Conservation (phyloP, 1,140 invertebrate genomes). For the Streblospio benedicti region DNA sequence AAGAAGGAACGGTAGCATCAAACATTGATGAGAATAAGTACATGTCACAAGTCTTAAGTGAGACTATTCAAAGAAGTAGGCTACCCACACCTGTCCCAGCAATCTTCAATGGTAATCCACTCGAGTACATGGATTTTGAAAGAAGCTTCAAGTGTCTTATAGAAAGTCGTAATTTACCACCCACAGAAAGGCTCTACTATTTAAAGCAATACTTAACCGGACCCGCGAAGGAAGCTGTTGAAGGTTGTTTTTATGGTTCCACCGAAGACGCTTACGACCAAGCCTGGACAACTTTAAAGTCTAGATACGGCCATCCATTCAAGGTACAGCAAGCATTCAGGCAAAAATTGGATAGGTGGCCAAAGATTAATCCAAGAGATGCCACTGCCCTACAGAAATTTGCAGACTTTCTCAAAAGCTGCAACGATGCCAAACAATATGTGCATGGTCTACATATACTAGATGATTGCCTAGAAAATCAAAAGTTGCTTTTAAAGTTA, state of each 20-base stretch:
- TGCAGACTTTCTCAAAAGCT: constrained; percentile 22
- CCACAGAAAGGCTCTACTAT: constrained; percentile 5
- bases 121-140: constrained; percentile 12
- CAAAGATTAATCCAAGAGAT: constrained; percentile 15
- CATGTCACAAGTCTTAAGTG: no score
- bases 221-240: constrained; percentile 6
- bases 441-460: constrained; percentile 15
- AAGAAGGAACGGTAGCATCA: no score
- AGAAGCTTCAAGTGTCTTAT: constrained; percentile 7
- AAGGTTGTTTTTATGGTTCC: constrained; percentile 2
- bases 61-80: no score
- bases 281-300: background rate
- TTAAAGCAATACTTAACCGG: constrained; percentile 9
- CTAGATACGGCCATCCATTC: background rate
- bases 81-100: constrained; percentile 21
- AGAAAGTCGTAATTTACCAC: background rate
- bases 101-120: constrained; percentile 21
- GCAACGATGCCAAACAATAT: constrained; percentile 15
- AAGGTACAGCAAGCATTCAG: constrained; percentile 5
- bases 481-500: constrained; percentile 20
- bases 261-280: background rate
- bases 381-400: constrained; percentile 11
- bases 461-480: constrained; percentile 22
- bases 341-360: background rate
- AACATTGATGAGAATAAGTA: no score